Percentiles rank a stretch among this genome's conserved stretches.
These are phyloP conservation scores for Patella vulgata DNA, from an alignment of 1,140 invertebrate species.

Conservation along the genomic window DNA sequence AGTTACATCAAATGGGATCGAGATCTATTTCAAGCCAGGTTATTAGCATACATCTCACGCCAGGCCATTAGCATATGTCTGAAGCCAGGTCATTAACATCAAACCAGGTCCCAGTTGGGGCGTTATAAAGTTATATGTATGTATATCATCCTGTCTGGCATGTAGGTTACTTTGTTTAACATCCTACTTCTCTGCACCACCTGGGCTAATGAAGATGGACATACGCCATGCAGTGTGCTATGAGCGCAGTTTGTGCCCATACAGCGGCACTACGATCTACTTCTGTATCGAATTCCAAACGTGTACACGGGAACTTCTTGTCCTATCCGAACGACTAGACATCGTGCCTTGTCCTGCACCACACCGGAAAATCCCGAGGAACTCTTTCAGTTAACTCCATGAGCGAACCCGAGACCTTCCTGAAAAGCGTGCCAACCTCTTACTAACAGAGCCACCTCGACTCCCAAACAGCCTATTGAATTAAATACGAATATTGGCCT, in stretches of 20 bases:
- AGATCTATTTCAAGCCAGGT: no score
- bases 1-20: not conserved
- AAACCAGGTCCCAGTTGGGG: not conserved
- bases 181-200: no score
- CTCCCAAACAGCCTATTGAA: not conserved
- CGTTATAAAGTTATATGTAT: not conserved
- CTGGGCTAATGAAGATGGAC: no score
- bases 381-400: not conserved
- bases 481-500: no score
- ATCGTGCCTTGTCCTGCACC: not conserved
- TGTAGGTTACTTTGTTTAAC: no score
- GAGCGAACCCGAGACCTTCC: no score
- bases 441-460: conserved; percentile 43
- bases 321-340: not conserved
- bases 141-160: not conserved
- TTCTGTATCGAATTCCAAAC: no score
- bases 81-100: not conserved
- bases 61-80: not conserved
- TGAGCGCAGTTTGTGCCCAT: no score
- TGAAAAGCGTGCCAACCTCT: not conserved
- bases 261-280: no score
- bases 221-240: no score
- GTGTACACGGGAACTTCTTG: no score
- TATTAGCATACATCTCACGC: no score
- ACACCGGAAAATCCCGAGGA: conserved; percentile 11